Conservation (phyloP, 2,113 vertebrate genomes). For the Excalfactoria chinensis region DNA sequence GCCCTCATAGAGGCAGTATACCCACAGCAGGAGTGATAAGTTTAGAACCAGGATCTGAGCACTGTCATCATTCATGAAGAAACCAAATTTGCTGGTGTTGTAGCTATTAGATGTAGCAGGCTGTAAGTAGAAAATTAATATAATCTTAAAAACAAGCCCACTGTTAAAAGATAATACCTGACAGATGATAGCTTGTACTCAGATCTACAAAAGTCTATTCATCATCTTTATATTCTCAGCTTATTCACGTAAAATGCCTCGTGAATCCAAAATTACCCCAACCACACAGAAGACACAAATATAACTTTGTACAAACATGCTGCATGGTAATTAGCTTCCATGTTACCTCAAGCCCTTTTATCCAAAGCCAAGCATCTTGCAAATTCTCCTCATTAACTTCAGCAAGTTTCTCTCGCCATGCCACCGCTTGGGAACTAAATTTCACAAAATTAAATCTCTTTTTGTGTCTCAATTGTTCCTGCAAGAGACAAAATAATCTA, state of each 20-base stretch:
- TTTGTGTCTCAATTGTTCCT: constrained; percentile 84
- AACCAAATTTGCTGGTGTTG: neutral
- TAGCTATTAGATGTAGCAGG: neutral
- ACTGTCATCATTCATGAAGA: neutral
- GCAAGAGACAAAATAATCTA: constrained; percentile 42
- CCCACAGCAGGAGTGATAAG: neutral
- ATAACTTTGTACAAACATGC: neutral
- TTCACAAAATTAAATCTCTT: constrained; percentile 85
- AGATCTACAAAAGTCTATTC: neutral
- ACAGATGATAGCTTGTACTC: neutral
- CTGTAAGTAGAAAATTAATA: neutral
- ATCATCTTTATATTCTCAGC: neutral
- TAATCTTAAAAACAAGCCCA: neutral
- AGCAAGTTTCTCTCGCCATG: constrained; percentile 80
- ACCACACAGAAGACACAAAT: neutral
- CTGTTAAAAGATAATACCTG: neutral
- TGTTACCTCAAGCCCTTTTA: constrained; percentile 83
- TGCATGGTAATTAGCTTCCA: neutral
- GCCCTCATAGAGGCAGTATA: neutral
- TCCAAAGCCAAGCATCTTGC: constrained; percentile 79
- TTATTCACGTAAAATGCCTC: neutral
- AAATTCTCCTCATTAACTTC: constrained; percentile 80
- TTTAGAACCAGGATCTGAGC: neutral
- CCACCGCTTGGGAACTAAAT: constrained; percentile 78
- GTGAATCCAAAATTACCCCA: neutral